phyloP scores from a whole-genome alignment of 1,140 invertebrate species.

The Maniola jurtina region DNA sequence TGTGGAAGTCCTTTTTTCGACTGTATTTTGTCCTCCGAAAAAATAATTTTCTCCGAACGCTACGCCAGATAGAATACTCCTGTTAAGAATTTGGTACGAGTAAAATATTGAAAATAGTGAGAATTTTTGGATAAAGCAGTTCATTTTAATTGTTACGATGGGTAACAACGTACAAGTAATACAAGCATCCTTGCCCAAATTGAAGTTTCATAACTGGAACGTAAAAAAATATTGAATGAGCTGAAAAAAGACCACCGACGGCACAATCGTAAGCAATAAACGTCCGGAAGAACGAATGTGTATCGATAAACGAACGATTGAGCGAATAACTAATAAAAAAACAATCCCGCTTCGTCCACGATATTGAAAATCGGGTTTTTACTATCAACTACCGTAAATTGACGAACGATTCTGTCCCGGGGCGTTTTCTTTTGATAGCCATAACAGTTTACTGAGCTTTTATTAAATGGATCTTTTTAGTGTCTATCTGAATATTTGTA shows the following conservation, averaged over 20 bases:
- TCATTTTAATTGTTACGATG: too few species aligned
- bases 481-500: too few species aligned
- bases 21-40: too few species aligned
- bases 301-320: slow-evolving; percentile 38
- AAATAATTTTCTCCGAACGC: too few species aligned
- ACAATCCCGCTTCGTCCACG: neutral
- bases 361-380: neutral
- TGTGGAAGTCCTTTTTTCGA: too few species aligned
- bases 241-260: slow-evolving; percentile 21
- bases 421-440: neutral
- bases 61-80: too few species aligned
- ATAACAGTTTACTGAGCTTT: too few species aligned
- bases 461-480: neutral
- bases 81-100: too few species aligned
- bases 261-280: slow-evolving; percentile 32
- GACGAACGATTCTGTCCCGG: neutral
- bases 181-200: slow-evolving; percentile 18
- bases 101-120: too few species aligned
- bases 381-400: slow-evolving; percentile 2
- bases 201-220: slow-evolving; percentile 14
- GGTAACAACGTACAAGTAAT: too few species aligned
- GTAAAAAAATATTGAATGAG: slow-evolving; percentile 27
- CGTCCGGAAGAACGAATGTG: slow-evolving; percentile 36
- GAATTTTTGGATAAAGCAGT: too few species aligned
- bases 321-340: slow-evolving; percentile 14